Evolutionary conservation across 2,113 vertebrate genomes (phyloP), one percentile per base, ranked within the genome.

Genomic region (Lamprotornis superbus): DNA sequence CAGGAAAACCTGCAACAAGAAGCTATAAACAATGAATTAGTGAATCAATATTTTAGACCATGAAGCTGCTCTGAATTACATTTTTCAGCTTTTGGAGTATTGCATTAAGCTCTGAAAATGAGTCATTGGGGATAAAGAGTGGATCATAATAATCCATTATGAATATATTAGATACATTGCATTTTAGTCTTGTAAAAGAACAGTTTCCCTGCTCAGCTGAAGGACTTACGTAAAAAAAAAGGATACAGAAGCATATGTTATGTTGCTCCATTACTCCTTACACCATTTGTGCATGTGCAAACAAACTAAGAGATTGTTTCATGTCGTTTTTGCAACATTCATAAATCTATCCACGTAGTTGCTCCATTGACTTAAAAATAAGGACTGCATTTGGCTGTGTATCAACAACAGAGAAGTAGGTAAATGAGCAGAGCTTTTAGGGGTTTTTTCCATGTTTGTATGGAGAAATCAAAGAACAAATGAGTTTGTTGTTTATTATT

Each of bases 21-120:
- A 83, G 20, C n/a, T 85, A 37, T 88, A 65, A 93, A 68, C 23
- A 78, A 46, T 60, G 93, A 95, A 83, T 83, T 89, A 86, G 46
- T 63, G 70, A 90, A 94, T 84, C 80, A 87, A 27, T 35, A 93
- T 75, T 94, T 97, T 82, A 95, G 75, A 46, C 31, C 52, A 80
- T 85, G 82, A 93, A 91, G 31, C 35, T 82, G 10, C 71, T 93
- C 46, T 80, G 67, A 96, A 83, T 93, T 88, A 79, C 31, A 33
- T 85, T 90, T 95, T 96, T 95, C 70, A 89, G 31, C 68, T 95
- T 86, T 92, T 39, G 15, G 27, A 79, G 76, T 83, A 94, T 49
- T 94, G 37, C 82, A 94, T 89, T 96, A 88, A 81, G 44, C 9
- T 83, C 79, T 95, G 59, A 79, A 89, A 91, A 95, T 78, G 78